Percentiles rank a stretch among this genome's conserved stretches.
phyloP scores from a whole-genome alignment of 30 jellyfish, hydroid and myxozoan species.

The Aurelia aurita complex sp. Pacific region DNA sequence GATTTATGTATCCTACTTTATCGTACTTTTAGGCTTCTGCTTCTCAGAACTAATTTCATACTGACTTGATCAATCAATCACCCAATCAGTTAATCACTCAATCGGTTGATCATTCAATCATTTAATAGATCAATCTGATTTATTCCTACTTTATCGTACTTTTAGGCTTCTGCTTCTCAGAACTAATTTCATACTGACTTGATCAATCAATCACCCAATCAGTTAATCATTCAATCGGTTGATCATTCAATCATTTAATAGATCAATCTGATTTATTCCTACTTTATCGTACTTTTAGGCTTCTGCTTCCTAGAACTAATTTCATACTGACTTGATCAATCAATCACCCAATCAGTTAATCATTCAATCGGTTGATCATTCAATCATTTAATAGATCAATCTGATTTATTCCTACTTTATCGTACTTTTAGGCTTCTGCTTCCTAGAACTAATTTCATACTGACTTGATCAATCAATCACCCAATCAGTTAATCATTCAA shows the following conservation, averaged over 20 bases:
- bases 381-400: background rate
- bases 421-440: too few relatives aligned
- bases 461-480: background rate
- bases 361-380: background rate
- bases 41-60: too few relatives aligned
- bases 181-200: too few relatives aligned
- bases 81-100: background rate
- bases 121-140: background rate
- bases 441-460: too few relatives aligned
- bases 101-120: background rate
- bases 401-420: too few relatives aligned
- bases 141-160: too few relatives aligned
- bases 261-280: background rate
- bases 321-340: background rate
- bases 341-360: background rate
- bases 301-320: too few relatives aligned
- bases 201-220: background rate
- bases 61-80: background rate
- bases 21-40: too few relatives aligned
- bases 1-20: too few relatives aligned
- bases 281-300: too few relatives aligned
- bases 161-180: too few relatives aligned
- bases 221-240: background rate
- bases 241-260: background rate
- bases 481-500: background rate